Conservation (phyloP, 2,113 vertebrate species). For the Oncorhynchus keta region DNA sequence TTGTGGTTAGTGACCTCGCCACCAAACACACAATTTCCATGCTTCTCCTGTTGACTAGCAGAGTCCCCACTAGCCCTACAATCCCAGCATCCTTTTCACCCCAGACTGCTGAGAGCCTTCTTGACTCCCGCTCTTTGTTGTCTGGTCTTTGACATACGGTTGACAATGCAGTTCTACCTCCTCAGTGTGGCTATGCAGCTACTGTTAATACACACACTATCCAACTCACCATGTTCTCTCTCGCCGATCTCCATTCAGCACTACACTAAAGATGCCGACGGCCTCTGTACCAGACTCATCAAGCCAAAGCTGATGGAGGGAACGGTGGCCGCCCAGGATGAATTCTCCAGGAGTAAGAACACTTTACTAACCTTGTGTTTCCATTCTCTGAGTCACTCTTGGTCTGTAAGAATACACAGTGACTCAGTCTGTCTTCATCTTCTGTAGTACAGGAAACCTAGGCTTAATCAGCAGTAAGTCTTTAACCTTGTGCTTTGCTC, state of each 20-base stretch:
- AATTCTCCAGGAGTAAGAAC: conserved; percentile 85
- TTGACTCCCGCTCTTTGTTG: no score
- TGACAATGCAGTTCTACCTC: no score
- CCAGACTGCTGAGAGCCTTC: no score
- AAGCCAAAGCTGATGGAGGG: conserved; percentile 98
- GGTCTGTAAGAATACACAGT: conserved; percentile 40
- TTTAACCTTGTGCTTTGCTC: conserved; percentile 39
- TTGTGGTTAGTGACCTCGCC: no score
- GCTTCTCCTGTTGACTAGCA: no score
- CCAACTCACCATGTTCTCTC: background rate
- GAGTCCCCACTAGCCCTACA: no score
- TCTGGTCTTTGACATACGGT: no score
- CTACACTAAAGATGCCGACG: conserved; percentile 87
- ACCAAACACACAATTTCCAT: no score
- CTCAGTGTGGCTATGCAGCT: no score
- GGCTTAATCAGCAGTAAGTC: conserved; percentile 36
- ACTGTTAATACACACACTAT: no score
- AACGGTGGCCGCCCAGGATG: conserved; percentile 93
- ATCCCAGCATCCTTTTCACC: no score
- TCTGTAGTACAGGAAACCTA: conserved; percentile 7
- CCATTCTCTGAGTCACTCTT: no score
- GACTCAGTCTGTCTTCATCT: background rate
- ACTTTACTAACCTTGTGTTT: background rate
- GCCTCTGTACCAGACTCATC: conserved; percentile 74
- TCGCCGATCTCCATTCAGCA: conserved; percentile 71